Evolutionary conservation across 2,888 invertebrate species (phyloP), one percentile per base, ranked within the genome.

Genomic region (Phyllotreta striolata): DNA sequence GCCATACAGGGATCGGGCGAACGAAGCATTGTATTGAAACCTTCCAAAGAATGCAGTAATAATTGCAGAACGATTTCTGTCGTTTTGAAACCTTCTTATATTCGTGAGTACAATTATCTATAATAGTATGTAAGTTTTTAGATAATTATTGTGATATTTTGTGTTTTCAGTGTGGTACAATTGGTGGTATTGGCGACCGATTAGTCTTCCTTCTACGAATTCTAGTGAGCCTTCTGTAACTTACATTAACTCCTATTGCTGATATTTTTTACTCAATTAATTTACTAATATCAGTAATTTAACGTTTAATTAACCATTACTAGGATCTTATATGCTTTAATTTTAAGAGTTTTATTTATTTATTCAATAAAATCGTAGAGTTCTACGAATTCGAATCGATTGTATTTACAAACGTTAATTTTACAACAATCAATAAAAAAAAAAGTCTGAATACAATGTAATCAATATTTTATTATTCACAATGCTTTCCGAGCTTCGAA

Each of bases 121-220:
- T n/a, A n/a, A n/a, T n/a, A n/a, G n/a, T n/a, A n/a, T n/a, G n/a
- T n/a, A n/a, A n/a, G n/a, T n/a, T n/a, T n/a, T n/a, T n/a, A n/a
- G n/a, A n/a, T n/a, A n/a, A n/a, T n/a, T n/a, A n/a, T n/a, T n/a
- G n/a, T n/a, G n/a, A n/a, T n/a, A n/a, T n/a, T n/a, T n/a, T n/a
- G n/a, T n/a, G 71, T 55, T 87, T 87, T 69, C 83, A 92, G 92
- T 92, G 72, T 91, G 89, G 87, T 92, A 91, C 78, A 92, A 91
- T 78, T 92, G 91, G 91, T 91, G 91, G 89, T 92, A 91, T 74
- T 92, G 91, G 91, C 84, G 89, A 76, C 90, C 91, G 34, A 80
- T 85, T 24, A 87, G 90, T 74, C 84, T 87, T 68, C 87, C 89
- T 66, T 80, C 84, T 46, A 83, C 86, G 75, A 86, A 82, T 76